phyloP scores from a whole-genome alignment of 2,888 invertebrate genomes.

The Pediacus dermestoides region DNA sequence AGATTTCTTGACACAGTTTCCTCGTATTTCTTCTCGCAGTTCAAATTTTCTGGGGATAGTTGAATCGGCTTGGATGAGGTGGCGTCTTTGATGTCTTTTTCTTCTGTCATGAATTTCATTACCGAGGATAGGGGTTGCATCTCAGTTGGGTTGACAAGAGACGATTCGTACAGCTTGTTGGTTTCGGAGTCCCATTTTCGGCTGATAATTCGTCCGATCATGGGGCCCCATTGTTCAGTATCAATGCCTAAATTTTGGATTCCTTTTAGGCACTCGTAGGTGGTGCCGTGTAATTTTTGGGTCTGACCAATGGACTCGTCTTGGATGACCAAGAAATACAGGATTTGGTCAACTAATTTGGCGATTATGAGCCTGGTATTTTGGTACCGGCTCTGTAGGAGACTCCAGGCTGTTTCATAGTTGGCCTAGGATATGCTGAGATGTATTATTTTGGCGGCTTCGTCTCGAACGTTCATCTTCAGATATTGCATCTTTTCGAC shows the following conservation, averaged over 20 bases:
- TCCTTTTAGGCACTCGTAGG: slow-evolving; percentile 6
- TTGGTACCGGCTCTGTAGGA: no score
- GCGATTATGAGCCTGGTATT: no score
- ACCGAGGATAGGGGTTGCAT: slow-evolving; percentile 6
- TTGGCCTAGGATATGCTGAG: not conserved
- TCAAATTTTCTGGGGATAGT: no score
- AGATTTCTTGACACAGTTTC: no score
- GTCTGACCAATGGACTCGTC: no score
- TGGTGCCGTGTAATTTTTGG: slow-evolving; percentile 14
- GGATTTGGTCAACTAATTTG: no score
- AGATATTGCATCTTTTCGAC: slow-evolving; percentile 2
- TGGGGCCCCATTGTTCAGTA: slow-evolving; percentile 2
- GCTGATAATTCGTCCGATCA: slow-evolving; percentile 2
- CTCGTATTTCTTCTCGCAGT: no score
- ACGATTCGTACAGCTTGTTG: slow-evolving; percentile 7
- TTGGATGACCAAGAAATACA: no score
- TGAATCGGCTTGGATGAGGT: no score
- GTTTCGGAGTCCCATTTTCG: slow-evolving; percentile 8
- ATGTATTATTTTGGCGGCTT: not conserved
- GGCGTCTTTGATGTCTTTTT: no score
- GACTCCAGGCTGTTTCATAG: not conserved
- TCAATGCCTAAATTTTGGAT: slow-evolving; percentile 8
- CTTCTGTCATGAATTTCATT: slow-evolving; percentile 6
- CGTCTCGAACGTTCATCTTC: not conserved
- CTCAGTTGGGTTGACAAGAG: slow-evolving; percentile 6